Evolutionary conservation across 2,113 vertebrate genomes (phyloP).

Genomic region (Eleginops maclovinus): DNA sequence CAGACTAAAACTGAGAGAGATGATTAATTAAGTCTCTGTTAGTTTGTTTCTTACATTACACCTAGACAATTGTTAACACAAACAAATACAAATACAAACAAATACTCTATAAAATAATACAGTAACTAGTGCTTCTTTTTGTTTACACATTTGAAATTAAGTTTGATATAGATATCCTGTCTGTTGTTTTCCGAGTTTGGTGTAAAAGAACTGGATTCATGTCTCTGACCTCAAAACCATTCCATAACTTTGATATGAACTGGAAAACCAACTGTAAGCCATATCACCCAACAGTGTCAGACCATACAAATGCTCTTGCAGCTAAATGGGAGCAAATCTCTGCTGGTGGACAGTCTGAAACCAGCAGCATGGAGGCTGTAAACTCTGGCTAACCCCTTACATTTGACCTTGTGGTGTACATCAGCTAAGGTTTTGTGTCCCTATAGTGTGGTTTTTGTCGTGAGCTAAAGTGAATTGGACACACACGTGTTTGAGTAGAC

Average conservation of each 20-base stretch:
- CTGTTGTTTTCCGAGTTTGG: background rate
- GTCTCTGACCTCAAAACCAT: background rate
- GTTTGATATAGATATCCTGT: background rate
- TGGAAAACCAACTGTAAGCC: background rate
- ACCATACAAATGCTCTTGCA: background rate
- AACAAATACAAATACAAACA: too few species aligned
- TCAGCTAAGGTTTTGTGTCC: background rate
- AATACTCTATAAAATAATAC: background rate
- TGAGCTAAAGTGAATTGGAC: slow-evolving; percentile 20
- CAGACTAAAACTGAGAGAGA: background rate
- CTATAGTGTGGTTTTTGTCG: background rate
- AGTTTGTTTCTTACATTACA: too few species aligned
- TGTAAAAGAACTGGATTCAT: background rate
- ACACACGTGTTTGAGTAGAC: slow-evolving; percentile 35
- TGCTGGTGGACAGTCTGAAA: slow-evolving; percentile 2
- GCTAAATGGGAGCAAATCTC: background rate
- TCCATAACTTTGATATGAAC: background rate
- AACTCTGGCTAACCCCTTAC: background rate
- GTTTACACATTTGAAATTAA: too few species aligned
- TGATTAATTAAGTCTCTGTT: background rate
- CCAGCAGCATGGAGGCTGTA: background rate
- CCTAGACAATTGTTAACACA: too few species aligned
- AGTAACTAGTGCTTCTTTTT: background rate
- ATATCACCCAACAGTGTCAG: too few species aligned
- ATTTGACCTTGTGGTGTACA: background rate